Base-by-base conservation (phyloP, 1,140 invertebrate species). In the Holotrichia oblita region DNA sequence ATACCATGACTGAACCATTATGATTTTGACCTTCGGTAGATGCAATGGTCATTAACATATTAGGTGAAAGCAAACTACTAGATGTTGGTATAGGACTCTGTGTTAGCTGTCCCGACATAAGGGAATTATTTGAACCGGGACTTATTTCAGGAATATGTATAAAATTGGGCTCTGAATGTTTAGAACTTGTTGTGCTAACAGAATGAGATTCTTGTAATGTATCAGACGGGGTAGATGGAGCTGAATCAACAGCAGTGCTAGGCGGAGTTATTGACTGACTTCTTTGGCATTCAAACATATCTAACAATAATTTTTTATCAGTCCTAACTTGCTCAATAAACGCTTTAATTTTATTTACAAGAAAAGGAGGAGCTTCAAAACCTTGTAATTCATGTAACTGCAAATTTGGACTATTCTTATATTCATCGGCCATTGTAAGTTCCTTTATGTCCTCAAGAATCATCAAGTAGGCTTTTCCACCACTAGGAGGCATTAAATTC, bases 391-490 rank as follows among this genome's bases (percentile, higher is more conserved):
- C 92, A 81, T 91, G 88, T 40, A 92, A 86, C 83, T 92, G 87
- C 40, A 94, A 88, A 79, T 91, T 86, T 9, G 92, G 90, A 83
- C 87, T 93, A 82, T 93, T 90, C 83, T 90, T 91, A 85, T 95
- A 95, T 79, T 94, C 92, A 76, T 94, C 93, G 76, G 90, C 91
- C 76, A 91, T 87, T 7, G 93, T 91, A 61, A 96, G 86, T 83
- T 95, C 93, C 86, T 91, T 89, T 72, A 96, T 94, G 84, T 96
- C 94, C 83, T 95, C 92, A 77, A 95, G 88, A 17, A 95, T 88
- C 89, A 95, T 90, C 79, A 96, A 91, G 82, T 94, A 95, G 40
- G 94, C 93, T 87, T 93, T 94, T 7, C 93, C 93, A 12, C 94
- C 93, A 76, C 92, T 93, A 44, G 92, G 91, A 82, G 94, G 92